A percentile compares a stretch with the other conserved stretches of the same genome.
Conservation (phyloP, 2,888 invertebrate genomes). For the Rhabditoides inermis region DNA sequence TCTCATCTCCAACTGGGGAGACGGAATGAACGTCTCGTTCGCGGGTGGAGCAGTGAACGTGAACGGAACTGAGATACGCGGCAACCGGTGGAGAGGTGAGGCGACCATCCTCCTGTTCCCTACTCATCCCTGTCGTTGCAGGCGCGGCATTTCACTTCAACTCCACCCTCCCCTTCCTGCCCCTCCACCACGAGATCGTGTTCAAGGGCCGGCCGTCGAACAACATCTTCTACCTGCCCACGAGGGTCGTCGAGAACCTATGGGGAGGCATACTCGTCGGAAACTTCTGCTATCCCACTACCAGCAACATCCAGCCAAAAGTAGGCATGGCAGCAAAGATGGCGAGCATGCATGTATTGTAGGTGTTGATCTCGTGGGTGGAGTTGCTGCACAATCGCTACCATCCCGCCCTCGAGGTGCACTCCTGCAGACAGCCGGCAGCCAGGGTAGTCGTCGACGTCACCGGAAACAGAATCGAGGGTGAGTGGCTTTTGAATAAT, state of each 20-base stretch:
- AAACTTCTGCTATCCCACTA: slow-evolving; percentile 67
- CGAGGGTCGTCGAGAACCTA: slow-evolving; percentile 75
- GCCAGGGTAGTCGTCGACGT: slow-evolving; percentile 31
- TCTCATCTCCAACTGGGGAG: slow-evolving; percentile 81
- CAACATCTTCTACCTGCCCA: slow-evolving; percentile 54
- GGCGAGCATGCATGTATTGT: not conserved
- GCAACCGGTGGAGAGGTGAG: slow-evolving; percentile 69
- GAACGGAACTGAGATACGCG: slow-evolving; percentile 73
- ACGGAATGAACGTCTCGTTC: slow-evolving; percentile 88
- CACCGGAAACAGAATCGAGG: slow-evolving; percentile 32
- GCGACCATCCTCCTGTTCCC: not conserved
- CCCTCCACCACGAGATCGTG: slow-evolving; percentile 75
- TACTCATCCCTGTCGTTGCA: too few species aligned
- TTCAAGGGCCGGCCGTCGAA: slow-evolving; percentile 50
- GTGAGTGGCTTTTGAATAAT: too few species aligned
- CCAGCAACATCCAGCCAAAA: slow-evolving; percentile 24
- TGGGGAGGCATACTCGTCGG: slow-evolving; percentile 82
- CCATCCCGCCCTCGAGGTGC: slow-evolving; percentile 50
- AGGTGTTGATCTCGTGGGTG: slow-evolving; percentile 48
- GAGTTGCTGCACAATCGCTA: slow-evolving; percentile 45
- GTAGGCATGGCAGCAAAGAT: slow-evolving; percentile 2
- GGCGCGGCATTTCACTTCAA: slow-evolving; percentile 84
- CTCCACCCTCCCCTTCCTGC: slow-evolving; percentile 72
- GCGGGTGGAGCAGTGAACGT: slow-evolving; percentile 87
- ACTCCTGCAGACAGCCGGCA: slow-evolving; percentile 41